Percentiles rank a stretch among this genome's conserved stretches.
Conservation (phyloP, 2,888 invertebrate genomes). For the Theodoxus fluviatilis region DNA sequence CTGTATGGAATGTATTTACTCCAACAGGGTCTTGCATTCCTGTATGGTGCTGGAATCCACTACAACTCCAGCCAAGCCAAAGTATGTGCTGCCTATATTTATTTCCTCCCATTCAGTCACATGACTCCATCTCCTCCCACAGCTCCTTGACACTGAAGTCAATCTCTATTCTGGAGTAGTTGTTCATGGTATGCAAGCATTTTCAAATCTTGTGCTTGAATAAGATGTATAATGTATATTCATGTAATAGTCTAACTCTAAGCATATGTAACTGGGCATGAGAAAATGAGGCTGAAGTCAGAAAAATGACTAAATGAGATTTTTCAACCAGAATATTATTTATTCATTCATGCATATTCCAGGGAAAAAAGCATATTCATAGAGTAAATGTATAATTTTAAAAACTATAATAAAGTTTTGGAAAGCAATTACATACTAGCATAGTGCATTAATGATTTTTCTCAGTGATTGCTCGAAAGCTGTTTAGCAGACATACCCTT, state of each 20-base stretch:
- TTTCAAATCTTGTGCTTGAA: neutral
- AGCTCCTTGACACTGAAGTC: neutral
- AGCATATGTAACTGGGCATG: too few species aligned
- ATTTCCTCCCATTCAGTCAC: neutral
- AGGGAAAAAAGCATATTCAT: too few species aligned
- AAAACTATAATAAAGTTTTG: too few species aligned
- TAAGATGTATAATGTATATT: neutral
- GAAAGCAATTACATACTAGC: too few species aligned
- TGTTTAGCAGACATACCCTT: too few species aligned
- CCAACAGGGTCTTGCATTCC: conserved; percentile 80
- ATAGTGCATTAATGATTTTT: too few species aligned
- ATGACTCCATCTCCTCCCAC: neutral
- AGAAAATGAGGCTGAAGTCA: too few species aligned
- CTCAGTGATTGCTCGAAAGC: too few species aligned
- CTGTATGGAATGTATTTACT: neutral
- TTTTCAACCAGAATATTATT: too few species aligned
- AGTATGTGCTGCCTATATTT: conserved; percentile 37
- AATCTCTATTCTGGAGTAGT: neutral
- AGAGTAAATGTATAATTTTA: too few species aligned
- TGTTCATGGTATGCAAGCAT: neutral
- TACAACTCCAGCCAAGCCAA: conserved; percentile 86
- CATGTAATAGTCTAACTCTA: neutral
- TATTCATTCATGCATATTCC: too few species aligned
- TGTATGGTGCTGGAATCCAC: conserved; percentile 85
- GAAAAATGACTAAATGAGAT: too few species aligned